phyloP scores from a whole-genome alignment of 2,797 vertebrate genomes.

The Austrolebias charrua region DNA sequence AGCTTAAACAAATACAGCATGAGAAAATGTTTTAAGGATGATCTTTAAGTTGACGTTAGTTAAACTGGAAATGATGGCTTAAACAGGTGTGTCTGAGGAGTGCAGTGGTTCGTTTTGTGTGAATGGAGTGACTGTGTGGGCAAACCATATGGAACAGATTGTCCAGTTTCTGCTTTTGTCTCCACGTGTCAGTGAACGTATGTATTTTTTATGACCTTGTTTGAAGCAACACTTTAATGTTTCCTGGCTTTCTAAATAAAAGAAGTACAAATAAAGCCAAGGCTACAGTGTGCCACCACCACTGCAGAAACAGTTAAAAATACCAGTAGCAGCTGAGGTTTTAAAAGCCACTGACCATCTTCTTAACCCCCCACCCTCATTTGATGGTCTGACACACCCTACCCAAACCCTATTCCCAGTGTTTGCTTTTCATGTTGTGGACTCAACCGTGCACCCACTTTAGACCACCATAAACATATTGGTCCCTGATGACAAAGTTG shows the following conservation, averaged over 20 bases:
- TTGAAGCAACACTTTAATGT: constrained; percentile 80
- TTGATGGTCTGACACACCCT: constrained; percentile 72
- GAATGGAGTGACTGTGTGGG: constrained; percentile 51
- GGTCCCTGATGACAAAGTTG: constrained; percentile 83
- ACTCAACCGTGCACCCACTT: constrained; percentile 81
- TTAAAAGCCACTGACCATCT: constrained; percentile 80
- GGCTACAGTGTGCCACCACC: constrained; percentile 69
- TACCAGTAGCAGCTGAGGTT: constrained; percentile 70
- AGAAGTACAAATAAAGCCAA: constrained; percentile 80
- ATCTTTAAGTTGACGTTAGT: constrained; percentile 26
- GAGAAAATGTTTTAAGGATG: constrained; percentile 47
- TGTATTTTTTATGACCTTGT: constrained; percentile 80
- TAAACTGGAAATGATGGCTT: constrained; percentile 51
- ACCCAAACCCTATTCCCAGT: constrained; percentile 66
- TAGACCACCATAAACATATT: constrained; percentile 86
- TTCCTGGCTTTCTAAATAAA: constrained; percentile 81
- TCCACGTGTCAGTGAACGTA: constrained; percentile 70
- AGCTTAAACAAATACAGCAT: constrained; percentile 43
- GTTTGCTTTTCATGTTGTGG: constrained; percentile 80
- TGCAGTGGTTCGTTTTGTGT: constrained; percentile 30
- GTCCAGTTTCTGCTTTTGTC: constrained; percentile 60
- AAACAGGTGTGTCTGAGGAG: constrained; percentile 49
- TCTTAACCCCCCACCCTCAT: constrained; percentile 68
- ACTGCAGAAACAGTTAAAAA: constrained; percentile 65
- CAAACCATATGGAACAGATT: constrained; percentile 76